Percentiles rank a stretch among this genome's conserved stretches.
Conservation (phyloP, 2,888 invertebrate genomes). For the Cataglyphis albicans region DNA sequence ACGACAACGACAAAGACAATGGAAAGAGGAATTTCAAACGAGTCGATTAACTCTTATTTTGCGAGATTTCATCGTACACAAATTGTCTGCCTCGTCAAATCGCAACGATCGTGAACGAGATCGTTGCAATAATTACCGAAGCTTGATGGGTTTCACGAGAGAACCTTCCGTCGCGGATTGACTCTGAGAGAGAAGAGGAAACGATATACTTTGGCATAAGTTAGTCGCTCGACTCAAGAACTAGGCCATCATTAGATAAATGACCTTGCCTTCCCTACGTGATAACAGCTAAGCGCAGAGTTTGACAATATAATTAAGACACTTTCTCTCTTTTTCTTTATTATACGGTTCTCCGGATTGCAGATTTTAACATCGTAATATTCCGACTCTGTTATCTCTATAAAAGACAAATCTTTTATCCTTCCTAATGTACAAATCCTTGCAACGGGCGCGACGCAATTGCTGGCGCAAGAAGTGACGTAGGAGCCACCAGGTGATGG, state of each 20-base stretch:
- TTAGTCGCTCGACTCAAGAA: not conserved
- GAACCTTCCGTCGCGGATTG: not conserved
- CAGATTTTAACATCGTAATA: not conserved
- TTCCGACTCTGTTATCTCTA: not conserved
- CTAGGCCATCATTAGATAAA: conserved; percentile 18
- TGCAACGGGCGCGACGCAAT: conserved; percentile 22
- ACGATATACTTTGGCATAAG: conserved; percentile 15
- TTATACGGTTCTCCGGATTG: not conserved
- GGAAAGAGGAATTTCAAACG: not conserved
- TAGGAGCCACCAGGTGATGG: conserved; percentile 64
- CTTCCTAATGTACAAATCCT: not conserved
- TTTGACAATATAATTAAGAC: conserved; percentile 10
- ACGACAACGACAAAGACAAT: not conserved
- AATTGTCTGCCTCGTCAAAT: not conserved
- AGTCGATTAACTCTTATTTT: conserved; percentile 2
- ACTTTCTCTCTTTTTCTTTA: conserved; percentile 16
- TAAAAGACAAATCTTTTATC: not conserved
- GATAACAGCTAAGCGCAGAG: conserved; percentile 6
- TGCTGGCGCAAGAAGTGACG: conserved; percentile 61
- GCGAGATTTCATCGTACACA: not conserved
- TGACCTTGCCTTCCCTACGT: not conserved
- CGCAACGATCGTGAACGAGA: conserved; percentile 5
- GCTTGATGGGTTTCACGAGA: conserved; percentile 15
- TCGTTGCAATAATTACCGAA: conserved; percentile 1
- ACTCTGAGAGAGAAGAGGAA: conserved; percentile 1